Conservation (phyloP, 2,888 invertebrate genomes). For the Drosophila seclusa region DNA sequence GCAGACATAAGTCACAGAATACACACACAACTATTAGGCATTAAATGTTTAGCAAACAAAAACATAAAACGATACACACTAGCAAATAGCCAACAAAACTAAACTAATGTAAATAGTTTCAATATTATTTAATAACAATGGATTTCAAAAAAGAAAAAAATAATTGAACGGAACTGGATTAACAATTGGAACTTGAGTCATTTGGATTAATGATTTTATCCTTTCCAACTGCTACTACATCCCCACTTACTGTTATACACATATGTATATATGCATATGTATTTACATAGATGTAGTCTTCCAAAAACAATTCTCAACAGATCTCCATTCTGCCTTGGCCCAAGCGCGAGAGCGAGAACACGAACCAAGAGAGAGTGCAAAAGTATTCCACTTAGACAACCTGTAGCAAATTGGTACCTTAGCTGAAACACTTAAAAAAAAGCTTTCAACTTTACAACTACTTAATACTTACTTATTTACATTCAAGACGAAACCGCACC, state of each 20-base stretch:
- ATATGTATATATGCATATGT: background rate
- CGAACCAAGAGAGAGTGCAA: conserved; percentile 47
- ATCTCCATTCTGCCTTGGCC: conserved; percentile 44
- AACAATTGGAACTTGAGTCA: conserved; percentile 19
- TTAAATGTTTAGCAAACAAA: conserved; percentile 31
- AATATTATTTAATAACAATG: background rate
- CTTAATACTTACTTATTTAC: conserved; percentile 19
- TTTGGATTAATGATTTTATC: background rate
- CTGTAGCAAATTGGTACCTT: conserved; percentile 78
- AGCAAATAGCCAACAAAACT: background rate
- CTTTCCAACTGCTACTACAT: conserved; percentile 11
- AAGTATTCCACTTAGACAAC: conserved; percentile 64
- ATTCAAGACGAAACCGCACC: conserved; percentile 43
- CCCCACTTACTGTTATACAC: conserved; percentile 6
- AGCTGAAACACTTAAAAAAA: conserved; percentile 62
- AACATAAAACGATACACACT: conserved; percentile 3
- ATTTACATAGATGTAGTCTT: conserved; percentile 65
- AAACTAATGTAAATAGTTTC: conserved; percentile 17
- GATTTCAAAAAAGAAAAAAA: background rate
- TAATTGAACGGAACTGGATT: conserved; percentile 7
- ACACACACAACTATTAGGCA: conserved; percentile 35
- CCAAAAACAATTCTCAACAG: conserved; percentile 52
- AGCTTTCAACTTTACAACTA: conserved; percentile 60
- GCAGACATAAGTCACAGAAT: conserved; percentile 34
- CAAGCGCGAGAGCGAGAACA: conserved; percentile 14